These are phyloP conservation scores for Scaptomyza polygonia DNA, from an alignment of 2,888 invertebrate genomes.

Conservation along the genomic window DNA sequence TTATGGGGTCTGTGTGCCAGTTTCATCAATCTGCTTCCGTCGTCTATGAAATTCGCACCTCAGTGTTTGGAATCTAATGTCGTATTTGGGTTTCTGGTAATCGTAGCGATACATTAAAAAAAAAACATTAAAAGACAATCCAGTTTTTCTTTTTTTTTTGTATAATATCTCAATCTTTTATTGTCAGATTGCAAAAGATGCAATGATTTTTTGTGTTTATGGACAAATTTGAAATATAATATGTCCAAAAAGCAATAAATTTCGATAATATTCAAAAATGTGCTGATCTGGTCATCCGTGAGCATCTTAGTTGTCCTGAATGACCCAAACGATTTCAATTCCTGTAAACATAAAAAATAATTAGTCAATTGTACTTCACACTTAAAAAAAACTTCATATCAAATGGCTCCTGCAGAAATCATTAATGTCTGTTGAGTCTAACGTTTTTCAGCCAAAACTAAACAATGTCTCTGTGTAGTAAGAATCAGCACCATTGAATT, in stretches of 20 bases:
- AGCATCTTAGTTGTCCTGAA: constrained; percentile 12
- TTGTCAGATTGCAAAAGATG: background rate
- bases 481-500: background rate
- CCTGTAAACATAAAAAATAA: constrained; percentile 33
- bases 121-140: background rate
- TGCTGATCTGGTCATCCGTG: background rate
- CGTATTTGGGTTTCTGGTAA: constrained; percentile 23
- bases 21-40: constrained; percentile 44
- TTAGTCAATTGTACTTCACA: constrained; percentile 17
- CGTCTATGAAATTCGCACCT: constrained; percentile 29
- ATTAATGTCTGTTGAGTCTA: background rate
- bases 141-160: background rate
- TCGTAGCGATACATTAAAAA: background rate
- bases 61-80: background rate
- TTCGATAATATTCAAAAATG: background rate
- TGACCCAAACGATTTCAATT: constrained; percentile 5
- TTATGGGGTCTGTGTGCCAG: constrained; percentile 60
- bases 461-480: background rate
- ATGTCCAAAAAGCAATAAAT: background rate
- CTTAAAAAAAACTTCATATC: background rate
- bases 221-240: background rate
- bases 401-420: constrained; percentile 1
- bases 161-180: constrained; percentile 21
- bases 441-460: constrained; percentile 2
- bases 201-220: background rate